Conservation (phyloP, 2,888 invertebrate genomes). For the Myathropa florea region DNA sequence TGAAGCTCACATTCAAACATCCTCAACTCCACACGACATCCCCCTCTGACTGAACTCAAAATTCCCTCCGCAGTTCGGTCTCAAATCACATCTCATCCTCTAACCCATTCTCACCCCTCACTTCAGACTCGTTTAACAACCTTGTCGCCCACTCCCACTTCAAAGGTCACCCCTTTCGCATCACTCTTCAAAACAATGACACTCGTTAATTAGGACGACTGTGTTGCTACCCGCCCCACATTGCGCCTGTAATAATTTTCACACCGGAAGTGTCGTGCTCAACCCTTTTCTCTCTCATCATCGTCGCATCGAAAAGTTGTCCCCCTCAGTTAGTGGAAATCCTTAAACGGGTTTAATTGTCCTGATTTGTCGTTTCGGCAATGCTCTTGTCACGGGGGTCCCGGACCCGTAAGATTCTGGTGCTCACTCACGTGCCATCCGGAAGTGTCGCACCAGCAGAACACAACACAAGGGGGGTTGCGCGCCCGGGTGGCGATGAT, state of each 20-base stretch:
- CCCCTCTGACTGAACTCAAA: too few species aligned
- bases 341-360: conserved; percentile 60
- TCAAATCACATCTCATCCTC: not conserved
- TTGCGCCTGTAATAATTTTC: conserved; percentile 48
- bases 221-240: not conserved
- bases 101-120: not conserved
- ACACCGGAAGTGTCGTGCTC: conserved; percentile 53
- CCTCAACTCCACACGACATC: too few species aligned
- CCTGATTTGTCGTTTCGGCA: conserved; percentile 50
- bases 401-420: too few species aligned
- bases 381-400: not conserved
- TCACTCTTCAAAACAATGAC: conserved; percentile 42
- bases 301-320: not conserved
- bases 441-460: conserved; percentile 15
- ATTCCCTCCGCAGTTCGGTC: too few species aligned
- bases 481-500: not conserved
- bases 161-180: not conserved
- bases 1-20: too few species aligned
- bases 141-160: not conserved
- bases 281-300: conserved; percentile 36
- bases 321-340: not conserved
- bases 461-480: not conserved
- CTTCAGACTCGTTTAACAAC: not conserved
- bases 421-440: conserved; percentile 56
- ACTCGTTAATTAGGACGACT: conserved; percentile 44